These are phyloP conservation scores for Plotosus lineatus DNA, from an alignment of 2,113 vertebrate genomes.

Conservation along the genomic window DNA sequence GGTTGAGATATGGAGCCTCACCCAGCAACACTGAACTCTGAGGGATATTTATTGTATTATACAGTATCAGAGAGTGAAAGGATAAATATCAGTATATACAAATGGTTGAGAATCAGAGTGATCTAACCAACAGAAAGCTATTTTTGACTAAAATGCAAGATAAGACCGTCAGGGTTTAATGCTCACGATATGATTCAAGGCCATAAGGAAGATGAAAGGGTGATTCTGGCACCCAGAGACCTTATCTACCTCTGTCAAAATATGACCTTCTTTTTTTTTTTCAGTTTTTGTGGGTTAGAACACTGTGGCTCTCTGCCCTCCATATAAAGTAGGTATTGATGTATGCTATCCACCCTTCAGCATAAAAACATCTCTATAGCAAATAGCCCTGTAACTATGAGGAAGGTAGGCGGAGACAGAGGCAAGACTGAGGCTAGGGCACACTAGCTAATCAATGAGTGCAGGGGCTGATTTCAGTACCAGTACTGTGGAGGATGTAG, in stretches of 20 bases:
- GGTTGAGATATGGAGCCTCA: background rate
- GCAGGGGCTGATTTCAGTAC: background rate
- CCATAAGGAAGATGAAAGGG: too few species aligned
- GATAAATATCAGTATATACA: background rate
- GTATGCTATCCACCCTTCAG: background rate
- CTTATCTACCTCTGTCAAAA: too few species aligned
- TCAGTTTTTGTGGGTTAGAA: too few species aligned
- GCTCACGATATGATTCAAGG: too few species aligned
- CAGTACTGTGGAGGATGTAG: constrained; percentile 6
- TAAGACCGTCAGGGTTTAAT: too few species aligned
- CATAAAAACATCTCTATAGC: background rate
- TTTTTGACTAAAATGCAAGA: too few species aligned
- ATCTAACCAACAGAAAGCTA: too few species aligned
- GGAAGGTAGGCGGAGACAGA: background rate
- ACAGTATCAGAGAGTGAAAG: background rate
- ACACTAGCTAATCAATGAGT: background rate
- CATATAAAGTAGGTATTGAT: too few species aligned
- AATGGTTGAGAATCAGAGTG: background rate
- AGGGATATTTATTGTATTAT: background rate
- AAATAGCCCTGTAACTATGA: background rate
- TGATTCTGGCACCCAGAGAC: too few species aligned
- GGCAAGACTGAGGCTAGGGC: background rate
- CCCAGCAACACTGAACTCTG: background rate
- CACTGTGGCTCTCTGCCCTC: too few species aligned
- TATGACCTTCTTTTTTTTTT: too few species aligned